Evolutionary conservation across 2,113 vertebrate genomes (phyloP).

Genomic region (Istiophorus platypterus): DNA sequence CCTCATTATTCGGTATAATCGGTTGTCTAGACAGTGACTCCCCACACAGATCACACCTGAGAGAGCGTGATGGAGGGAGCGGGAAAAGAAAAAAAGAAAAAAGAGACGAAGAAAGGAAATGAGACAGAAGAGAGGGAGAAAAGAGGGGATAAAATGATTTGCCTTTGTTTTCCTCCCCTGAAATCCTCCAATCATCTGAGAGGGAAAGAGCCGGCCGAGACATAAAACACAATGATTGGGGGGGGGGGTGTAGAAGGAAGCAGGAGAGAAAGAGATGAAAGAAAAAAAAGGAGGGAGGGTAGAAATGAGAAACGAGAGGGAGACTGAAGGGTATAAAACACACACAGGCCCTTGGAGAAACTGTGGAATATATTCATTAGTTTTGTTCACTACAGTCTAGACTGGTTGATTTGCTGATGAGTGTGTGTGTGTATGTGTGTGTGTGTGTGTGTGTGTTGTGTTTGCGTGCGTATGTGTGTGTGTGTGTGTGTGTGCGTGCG

Average conservation of each 20-base stretch:
- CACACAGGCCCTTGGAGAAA: slow-evolving; percentile 8
- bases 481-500: slow-evolving; percentile 1
- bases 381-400: slow-evolving; percentile 42
- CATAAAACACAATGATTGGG: slow-evolving; percentile 26
- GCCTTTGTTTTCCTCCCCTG: slow-evolving; percentile 23
- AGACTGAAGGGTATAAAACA: slow-evolving; percentile 28
- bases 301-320: slow-evolving; percentile 1
- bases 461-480: not conserved
- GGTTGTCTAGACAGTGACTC: slow-evolving; percentile 81
- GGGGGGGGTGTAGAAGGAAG: not conserved
- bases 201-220: slow-evolving; percentile 44
- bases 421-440: slow-evolving; percentile 5
- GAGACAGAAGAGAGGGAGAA: slow-evolving; percentile 36
- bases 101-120: slow-evolving; percentile 16
- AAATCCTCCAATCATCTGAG: slow-evolving; percentile 31
- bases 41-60: slow-evolving; percentile 74
- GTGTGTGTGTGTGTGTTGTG: not conserved
- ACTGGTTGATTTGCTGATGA: slow-evolving; percentile 31
- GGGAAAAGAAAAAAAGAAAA: slow-evolving; percentile 13
- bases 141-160: slow-evolving; percentile 57
- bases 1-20: slow-evolving; percentile 80
- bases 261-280: not conserved
- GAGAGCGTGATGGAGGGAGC: slow-evolving; percentile 50
- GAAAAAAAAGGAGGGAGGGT: slow-evolving; percentile 6
- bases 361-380: slow-evolving; percentile 41